Evolutionary conservation across 2,113 vertebrate species (phyloP).

Genomic region (Thalassarche chlororhynchos): DNA sequence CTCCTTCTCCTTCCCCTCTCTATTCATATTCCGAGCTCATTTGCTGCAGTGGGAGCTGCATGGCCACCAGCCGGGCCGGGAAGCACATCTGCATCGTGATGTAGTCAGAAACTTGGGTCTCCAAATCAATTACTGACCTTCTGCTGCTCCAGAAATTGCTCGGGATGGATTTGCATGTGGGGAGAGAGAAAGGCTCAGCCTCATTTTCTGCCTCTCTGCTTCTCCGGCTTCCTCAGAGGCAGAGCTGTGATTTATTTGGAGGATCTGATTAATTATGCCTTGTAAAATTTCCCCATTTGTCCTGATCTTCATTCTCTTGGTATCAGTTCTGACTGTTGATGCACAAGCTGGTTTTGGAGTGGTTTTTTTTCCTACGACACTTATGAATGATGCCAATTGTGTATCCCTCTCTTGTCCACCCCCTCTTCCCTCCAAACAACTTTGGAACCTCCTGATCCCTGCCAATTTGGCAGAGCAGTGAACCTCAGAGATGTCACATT

Average conservation of each 20-base stretch:
- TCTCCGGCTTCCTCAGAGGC: neutral
- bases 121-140: conserved; percentile 17
- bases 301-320: neutral
- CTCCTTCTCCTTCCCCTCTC: neutral
- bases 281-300: neutral
- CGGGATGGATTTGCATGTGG: neutral
- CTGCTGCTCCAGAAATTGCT: conserved; percentile 1
- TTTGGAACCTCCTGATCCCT: neutral
- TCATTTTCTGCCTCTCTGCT: neutral
- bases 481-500: neutral
- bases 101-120: neutral
- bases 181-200: neutral
- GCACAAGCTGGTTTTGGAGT: neutral
- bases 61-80: neutral
- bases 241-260: neutral
- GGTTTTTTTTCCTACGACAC: fast-evolving
- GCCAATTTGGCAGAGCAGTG: neutral
- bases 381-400: neutral
- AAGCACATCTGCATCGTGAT: neutral
- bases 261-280: neutral
- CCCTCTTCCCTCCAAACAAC: neutral
- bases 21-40: neutral
- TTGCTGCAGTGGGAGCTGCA: neutral
- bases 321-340: neutral
- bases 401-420: neutral